Evolutionary conservation across 2,888 invertebrate genomes (phyloP), one percentile per base, ranked within the genome.

Genomic region (Macaria liturata): DNA sequence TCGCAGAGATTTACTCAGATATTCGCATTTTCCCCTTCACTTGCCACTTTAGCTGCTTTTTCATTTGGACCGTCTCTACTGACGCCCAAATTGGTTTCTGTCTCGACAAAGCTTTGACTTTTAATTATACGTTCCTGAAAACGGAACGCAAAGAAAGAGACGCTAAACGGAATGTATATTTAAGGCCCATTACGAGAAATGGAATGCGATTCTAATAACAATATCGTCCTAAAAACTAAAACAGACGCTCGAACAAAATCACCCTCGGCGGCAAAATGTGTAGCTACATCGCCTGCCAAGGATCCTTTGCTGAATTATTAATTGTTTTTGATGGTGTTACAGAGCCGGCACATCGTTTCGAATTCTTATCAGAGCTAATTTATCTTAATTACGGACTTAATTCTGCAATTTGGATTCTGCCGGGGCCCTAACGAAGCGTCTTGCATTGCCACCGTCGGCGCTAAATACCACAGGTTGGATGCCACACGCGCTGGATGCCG

Each of bases 371-470:
- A 74, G 55, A 71, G 70, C 80, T 83, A 81, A 89, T 89, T 90
- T 83, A 91, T 91, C 91, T 91, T 90, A 90, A 91, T 89, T 88
- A 86, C 80, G 59, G 71, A 78, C 71, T 80, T 87, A 88, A 90
- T 85, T 76, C 73, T 73, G 76, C 76, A 76, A 84, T 91, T 90
- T 83, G 80, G 84, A 91, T 88, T 86, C 91, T 78, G 79, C 72
- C 72, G 77, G 72, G 65, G 71, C 73, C 64, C 74, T 77, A 76
- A 71, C 78, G 75, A 90, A 88, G 88, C 86, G 86, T 81, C 87
- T 86, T 69, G 77, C 73, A 76, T 82, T 81, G 84, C 86, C 88
- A 86, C 88, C 81, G 83, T 78, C 80, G 83, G 91, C 83, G 90
- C 81, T 83, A 90, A 89, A 88, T 89, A 86, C 86, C 81, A 74